Conservation (phyloP, 1,140 invertebrate genomes). For the Microplitis demolitor region DNA sequence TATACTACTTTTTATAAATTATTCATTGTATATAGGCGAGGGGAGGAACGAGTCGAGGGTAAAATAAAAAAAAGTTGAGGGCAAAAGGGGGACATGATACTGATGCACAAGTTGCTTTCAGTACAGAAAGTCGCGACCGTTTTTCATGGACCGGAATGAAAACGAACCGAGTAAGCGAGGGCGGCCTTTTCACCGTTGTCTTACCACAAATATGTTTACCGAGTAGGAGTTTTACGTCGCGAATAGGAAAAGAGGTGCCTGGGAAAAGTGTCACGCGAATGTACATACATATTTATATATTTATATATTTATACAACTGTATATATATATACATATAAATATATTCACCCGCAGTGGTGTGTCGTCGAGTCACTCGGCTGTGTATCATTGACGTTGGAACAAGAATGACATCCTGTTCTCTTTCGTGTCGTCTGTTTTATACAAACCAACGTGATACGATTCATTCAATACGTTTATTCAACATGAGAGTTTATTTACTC, state of each 20-base stretch:
- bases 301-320: too few species aligned
- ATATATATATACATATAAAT: too few species aligned
- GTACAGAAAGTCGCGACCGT: neutral
- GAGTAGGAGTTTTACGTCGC: neutral
- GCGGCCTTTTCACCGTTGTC: conserved; percentile 28
- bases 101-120: conserved; percentile 20
- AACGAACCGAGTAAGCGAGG: conserved; percentile 18
- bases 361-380: neutral
- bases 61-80: neutral
- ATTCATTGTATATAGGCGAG: conserved; percentile 31
- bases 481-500: neutral
- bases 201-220: conserved; percentile 32
- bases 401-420: neutral
- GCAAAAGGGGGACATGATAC: neutral
- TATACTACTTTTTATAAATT: conserved; percentile 30
- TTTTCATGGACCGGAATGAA: conserved; percentile 27
- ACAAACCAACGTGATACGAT: neutral
- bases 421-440: conserved; percentile 8
- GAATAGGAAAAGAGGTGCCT: neutral
- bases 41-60: neutral
- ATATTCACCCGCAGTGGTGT: neutral
- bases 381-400: neutral
- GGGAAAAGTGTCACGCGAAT: neutral
- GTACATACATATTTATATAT: neutral
- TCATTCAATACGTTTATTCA: neutral